A percentile compares a stretch with the other conserved stretches of the same genome.
phyloP scores from a whole-genome alignment of 2,888 invertebrate genomes.

The Molorchus minor region DNA sequence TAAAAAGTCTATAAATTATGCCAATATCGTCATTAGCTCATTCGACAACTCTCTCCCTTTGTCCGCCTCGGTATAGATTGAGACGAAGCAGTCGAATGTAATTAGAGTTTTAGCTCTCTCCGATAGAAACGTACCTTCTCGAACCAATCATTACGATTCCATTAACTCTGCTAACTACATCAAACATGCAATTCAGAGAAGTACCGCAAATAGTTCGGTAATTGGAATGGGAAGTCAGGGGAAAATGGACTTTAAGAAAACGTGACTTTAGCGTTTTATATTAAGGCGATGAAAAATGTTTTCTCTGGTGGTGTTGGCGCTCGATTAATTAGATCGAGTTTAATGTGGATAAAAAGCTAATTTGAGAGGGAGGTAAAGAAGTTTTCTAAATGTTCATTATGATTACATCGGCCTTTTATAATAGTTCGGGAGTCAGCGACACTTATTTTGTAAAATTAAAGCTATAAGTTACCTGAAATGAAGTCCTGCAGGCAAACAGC shows the following conservation, averaged over 20 bases:
- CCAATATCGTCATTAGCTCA: too few species aligned
- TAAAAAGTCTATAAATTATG: too few species aligned
- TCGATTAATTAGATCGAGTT: neutral
- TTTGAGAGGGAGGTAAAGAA: too few species aligned
- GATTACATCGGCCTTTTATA: too few species aligned
- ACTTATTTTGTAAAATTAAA: too few species aligned
- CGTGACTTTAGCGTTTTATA: neutral
- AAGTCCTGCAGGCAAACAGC: too few species aligned
- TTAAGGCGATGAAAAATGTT: neutral
- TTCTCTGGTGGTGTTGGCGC: neutral
- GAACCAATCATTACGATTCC: slow-evolving; percentile 55
- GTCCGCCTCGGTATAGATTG: slow-evolving; percentile 5
- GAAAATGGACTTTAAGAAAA: slow-evolving; percentile 39
- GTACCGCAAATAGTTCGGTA: slow-evolving; percentile 57
- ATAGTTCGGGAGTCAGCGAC: too few species aligned
- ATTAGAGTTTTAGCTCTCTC: slow-evolving; percentile 40
- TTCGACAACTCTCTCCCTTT: too few species aligned
- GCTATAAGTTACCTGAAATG: too few species aligned
- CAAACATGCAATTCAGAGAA: slow-evolving; percentile 57
- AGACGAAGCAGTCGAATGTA: slow-evolving; percentile 36
- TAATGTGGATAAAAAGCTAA: too few species aligned
- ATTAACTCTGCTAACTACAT: slow-evolving; percentile 59
- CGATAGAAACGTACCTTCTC: slow-evolving; percentile 45
- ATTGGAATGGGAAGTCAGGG: slow-evolving; percentile 51
- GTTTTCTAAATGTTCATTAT: too few species aligned